Evolutionary conservation across 2,113 vertebrate genomes (phyloP).

Genomic region (Fulmarus glacialis): DNA sequence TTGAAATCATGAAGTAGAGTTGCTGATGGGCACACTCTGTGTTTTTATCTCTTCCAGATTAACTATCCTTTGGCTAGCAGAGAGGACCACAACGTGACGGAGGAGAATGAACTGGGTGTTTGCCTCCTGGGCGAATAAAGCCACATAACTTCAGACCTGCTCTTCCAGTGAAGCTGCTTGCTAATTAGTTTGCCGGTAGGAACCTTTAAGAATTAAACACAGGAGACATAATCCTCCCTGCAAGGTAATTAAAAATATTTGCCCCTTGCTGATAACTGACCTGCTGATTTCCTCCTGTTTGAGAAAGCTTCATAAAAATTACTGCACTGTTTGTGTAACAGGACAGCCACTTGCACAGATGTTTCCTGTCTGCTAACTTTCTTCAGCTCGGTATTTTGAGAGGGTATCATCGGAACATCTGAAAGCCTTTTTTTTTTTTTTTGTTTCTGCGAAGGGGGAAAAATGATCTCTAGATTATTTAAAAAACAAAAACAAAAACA

Average conservation of each 20-base stretch:
- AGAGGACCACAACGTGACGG: not conserved
- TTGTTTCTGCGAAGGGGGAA: not conserved
- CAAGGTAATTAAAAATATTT: constrained; percentile 57
- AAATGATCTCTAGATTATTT: not conserved
- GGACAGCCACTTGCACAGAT: not conserved
- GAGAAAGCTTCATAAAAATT: constrained; percentile 3
- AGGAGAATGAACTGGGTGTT: not conserved
- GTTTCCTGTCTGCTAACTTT: not conserved
- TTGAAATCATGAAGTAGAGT: not conserved
- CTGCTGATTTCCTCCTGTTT: not conserved
- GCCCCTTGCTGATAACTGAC: constrained; percentile 31
- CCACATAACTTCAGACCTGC: not conserved
- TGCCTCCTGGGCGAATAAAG: not conserved
- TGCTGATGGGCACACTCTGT: not conserved
- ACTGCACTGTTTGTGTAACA: not conserved
- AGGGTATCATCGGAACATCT: not conserved
- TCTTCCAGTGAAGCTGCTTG: not conserved
- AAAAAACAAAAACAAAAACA: no score
- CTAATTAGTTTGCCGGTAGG: constrained; percentile 36
- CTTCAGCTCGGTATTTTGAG: not conserved
- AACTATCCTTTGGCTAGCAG: not conserved
- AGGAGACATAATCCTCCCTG: not conserved
- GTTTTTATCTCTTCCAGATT: not conserved
- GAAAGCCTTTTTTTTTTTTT: not conserved
- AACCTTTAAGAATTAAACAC: not conserved